These are phyloP conservation scores for Coreius guichenoti DNA, from an alignment of 2,797 vertebrate genomes.

Conservation along the genomic window DNA sequence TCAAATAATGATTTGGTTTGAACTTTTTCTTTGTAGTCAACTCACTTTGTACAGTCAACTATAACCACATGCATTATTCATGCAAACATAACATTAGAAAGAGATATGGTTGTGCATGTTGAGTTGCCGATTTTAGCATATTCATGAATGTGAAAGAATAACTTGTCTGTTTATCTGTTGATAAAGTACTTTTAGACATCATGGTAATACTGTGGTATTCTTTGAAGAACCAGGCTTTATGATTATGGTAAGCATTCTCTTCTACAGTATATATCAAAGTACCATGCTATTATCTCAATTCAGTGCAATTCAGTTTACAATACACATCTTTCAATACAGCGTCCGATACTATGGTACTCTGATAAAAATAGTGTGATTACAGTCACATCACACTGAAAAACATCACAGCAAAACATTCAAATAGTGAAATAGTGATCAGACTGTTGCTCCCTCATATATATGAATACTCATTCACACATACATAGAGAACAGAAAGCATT, in stretches of 20 bases:
- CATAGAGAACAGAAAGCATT: neutral
- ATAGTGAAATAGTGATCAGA: neutral
- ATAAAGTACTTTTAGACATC: neutral
- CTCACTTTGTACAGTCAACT: constrained; percentile 24
- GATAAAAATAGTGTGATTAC: neutral
- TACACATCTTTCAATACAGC: neutral
- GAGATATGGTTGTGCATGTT: constrained; percentile 9
- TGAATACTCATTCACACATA: neutral
- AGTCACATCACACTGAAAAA: neutral
- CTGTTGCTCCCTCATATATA: neutral
- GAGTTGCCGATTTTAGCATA: neutral
- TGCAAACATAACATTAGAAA: constrained; percentile 15
- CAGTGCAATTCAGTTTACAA: neutral
- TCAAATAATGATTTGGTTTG: constrained; percentile 24
- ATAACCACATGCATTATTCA: constrained; percentile 36
- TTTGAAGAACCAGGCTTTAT: neutral
- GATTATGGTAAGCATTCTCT: neutral
- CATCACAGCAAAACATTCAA: neutral
- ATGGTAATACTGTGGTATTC: neutral
- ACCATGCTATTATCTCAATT: neutral
- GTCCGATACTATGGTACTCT: neutral
- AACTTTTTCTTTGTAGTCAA: constrained; percentile 43
- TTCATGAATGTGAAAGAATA: neutral
- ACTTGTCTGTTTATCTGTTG: neutral
- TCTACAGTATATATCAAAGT: neutral